Evolutionary conservation across 2,113 vertebrate species (phyloP).

Genomic region (Tragulus kanchil): DNA sequence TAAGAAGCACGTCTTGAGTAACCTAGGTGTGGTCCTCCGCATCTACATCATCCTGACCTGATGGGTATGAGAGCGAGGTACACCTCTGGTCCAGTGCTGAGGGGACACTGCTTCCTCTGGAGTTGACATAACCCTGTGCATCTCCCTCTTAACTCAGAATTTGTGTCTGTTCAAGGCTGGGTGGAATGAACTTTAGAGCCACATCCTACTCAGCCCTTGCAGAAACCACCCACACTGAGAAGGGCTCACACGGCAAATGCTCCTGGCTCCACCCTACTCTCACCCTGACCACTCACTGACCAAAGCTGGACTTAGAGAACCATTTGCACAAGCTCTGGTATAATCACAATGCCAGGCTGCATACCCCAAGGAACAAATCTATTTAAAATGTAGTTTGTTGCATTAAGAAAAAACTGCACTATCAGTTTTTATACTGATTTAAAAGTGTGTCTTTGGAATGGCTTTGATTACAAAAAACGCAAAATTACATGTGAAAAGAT

Average conservation of each 20-base stretch:
- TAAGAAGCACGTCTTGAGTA: not conserved
- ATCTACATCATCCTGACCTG: not conserved
- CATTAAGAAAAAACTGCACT: not conserved
- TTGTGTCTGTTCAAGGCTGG: not conserved
- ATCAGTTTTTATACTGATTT: not conserved
- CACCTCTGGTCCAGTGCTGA: not conserved
- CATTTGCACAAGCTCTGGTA: not conserved
- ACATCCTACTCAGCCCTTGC: not conserved
- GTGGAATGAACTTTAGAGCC: not conserved
- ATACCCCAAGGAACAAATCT: not conserved
- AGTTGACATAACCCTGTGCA: not conserved
- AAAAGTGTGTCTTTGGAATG: not conserved
- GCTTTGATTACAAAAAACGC: not conserved
- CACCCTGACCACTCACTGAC: not conserved
- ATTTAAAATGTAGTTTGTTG: slow-evolving; percentile 17
- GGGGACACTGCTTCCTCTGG: not conserved
- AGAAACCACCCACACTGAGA: not conserved
- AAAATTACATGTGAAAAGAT: slow-evolving; percentile 38
- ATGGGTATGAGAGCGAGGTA: not conserved
- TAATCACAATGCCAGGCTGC: not conserved
- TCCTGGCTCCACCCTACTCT: rapidly evolving
- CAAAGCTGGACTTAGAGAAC: not conserved
- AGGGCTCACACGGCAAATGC: not conserved
- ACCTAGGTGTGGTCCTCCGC: not conserved
- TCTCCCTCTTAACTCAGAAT: not conserved